Percentiles rank a stretch among this genome's conserved stretches.
phyloP scores from a whole-genome alignment of 1,140 invertebrate genomes.

The Eriosoma lanigerum region DNA sequence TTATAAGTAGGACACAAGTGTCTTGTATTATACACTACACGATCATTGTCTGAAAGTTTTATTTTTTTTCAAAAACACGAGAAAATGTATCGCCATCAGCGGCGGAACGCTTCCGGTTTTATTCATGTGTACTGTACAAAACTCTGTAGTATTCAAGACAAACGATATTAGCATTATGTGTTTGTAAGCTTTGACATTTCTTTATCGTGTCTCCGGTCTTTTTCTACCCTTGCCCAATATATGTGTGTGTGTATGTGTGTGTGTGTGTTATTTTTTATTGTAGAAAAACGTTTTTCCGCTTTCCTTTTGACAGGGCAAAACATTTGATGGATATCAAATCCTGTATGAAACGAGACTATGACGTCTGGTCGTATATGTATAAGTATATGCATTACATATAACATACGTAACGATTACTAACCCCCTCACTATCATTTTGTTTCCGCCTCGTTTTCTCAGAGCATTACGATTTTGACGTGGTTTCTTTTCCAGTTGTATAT shows the following conservation, averaged over 20 bases:
- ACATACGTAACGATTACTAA: slow-evolving; percentile 50
- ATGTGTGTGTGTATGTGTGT: not conserved
- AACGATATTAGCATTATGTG: slow-evolving; percentile 52
- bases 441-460: slow-evolving; percentile 44
- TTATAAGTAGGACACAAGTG: slow-evolving; percentile 34
- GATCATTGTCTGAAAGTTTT: slow-evolving; percentile 51
- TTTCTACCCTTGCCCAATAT: not conserved
- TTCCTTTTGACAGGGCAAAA: slow-evolving; percentile 41
- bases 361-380: slow-evolving; percentile 8
- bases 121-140: slow-evolving; percentile 39
- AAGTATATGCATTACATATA: slow-evolving; percentile 27
- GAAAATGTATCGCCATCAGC: slow-evolving; percentile 50
- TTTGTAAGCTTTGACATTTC: slow-evolving; percentile 52
- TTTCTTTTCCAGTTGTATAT: slow-evolving; percentile 19
- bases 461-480: slow-evolving; percentile 41
- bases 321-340: slow-evolving; percentile 52
- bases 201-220: slow-evolving; percentile 35
- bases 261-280: slow-evolving; percentile 23
- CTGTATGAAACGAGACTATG: slow-evolving; percentile 44
- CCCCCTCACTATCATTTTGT: slow-evolving; percentile 45
- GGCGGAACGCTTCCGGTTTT: slow-evolving; percentile 51
- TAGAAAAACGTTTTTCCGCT: slow-evolving; percentile 50
- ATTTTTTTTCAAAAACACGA: slow-evolving; percentile 32
- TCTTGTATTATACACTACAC: slow-evolving; percentile 31
- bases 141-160: slow-evolving; percentile 43